Conservation (phyloP, 1,140 invertebrate genomes). For the Papilio polytes region DNA sequence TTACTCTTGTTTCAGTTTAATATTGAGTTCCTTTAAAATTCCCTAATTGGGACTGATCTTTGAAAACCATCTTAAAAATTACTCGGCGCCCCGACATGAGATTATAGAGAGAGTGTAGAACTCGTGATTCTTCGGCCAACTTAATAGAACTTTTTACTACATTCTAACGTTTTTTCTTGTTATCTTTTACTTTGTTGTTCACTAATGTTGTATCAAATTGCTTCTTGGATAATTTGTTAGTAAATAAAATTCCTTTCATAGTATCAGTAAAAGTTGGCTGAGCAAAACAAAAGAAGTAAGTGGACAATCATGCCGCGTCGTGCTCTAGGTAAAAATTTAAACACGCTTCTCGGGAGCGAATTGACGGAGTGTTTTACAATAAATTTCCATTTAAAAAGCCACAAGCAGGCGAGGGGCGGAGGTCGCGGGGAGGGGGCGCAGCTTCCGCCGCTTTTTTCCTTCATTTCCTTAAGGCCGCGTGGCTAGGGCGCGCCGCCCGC, state of each 20-base stretch:
- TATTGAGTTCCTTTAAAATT: not conserved
- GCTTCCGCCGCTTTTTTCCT: slow-evolving; percentile 80
- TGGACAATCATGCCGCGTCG: slow-evolving; percentile 46
- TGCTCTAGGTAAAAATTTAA: slow-evolving; percentile 71
- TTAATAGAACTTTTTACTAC: not conserved
- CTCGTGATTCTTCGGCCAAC: not conserved
- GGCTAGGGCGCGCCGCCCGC: slow-evolving; percentile 67
- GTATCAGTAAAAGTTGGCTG: slow-evolving; percentile 17
- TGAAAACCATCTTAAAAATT: not conserved
- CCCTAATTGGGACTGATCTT: not conserved
- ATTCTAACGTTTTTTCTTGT: not conserved
- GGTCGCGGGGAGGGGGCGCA: slow-evolving; percentile 47
- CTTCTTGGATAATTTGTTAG: slow-evolving; percentile 34
- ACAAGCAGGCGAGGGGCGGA: slow-evolving; percentile 59
- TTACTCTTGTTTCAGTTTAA: slow-evolving; percentile 50
- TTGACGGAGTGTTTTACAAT: slow-evolving; percentile 83
- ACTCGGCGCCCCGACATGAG: not conserved
- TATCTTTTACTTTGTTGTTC: not conserved
- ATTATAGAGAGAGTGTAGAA: not conserved
- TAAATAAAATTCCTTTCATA: slow-evolving; percentile 31
- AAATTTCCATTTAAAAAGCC: slow-evolving; percentile 84
- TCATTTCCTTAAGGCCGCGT: slow-evolving; percentile 78
- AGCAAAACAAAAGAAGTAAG: slow-evolving; percentile 44
- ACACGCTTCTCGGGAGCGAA: slow-evolving; percentile 55
- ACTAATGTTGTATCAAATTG: not conserved